Base-by-base conservation (phyloP, 2,888 invertebrate genomes). In the Hedya salicella region DNA sequence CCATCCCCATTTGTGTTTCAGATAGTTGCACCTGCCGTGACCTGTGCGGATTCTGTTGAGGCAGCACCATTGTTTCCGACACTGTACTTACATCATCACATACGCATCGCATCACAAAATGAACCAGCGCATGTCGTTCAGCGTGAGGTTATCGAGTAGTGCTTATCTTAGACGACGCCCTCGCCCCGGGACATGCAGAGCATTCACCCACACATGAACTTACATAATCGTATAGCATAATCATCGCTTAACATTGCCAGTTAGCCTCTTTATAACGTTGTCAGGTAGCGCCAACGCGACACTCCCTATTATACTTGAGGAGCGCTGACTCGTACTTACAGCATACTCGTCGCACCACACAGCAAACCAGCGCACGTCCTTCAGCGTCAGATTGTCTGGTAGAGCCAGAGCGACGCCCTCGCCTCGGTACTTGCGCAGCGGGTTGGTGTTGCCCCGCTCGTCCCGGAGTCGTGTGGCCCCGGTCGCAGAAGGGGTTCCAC, bases 31-130 rank as follows among this genome's bases (percentile, higher is more conserved):
- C n/a, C n/a, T n/a, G n/a, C n/a, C n/a, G n/a, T n/a, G n/a, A n/a
- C n/a, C n/a, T n/a, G n/a, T n/a, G n/a, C 25, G 25, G 25, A 25
- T 3, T 6, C 3, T 3, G 25, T 25, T 25, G 25, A 6, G 3
- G 25, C 25, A 4, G 25, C 25, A 3, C 6, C 25, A 42, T 5
- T 16, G 42, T 44, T 19, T n/a, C n/a, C n/a, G n/a, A 0, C 16
- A 16, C 25, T 13, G 62, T 75, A 93, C 95, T 95, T 79, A 98
- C 98, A 65, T n/a, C n/a, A n/a, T n/a, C n/a, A 96, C 93, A 79
- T 95, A 97, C 82, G 97, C 97, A 79, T 97, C 96, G 86, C 98
- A 98, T 97, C 97, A 98, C 40, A 98, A 95, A 11, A 97, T 95
- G 87, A 98, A 95, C 96, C 97, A 98, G 82, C 95, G 95, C 82